Conservation (phyloP, 1,140 invertebrate species). For the Temnothorax nylanderi region DNA sequence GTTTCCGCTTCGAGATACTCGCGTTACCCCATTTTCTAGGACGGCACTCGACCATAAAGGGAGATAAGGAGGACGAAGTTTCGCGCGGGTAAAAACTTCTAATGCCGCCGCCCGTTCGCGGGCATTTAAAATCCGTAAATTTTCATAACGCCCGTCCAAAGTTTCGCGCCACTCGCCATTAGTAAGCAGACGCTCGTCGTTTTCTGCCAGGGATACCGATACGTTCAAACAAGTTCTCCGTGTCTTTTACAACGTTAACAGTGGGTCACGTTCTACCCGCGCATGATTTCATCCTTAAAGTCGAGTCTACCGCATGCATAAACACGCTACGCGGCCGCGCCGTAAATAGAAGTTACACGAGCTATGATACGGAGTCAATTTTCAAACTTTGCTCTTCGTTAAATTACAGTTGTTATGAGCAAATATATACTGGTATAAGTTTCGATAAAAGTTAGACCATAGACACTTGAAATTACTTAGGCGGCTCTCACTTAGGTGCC, state of each 20-base stretch:
- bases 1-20: constrained; percentile 66
- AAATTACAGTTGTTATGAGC: constrained; percentile 33
- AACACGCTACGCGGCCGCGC: background rate
- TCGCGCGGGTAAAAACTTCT: constrained; percentile 67
- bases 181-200: constrained; percentile 61
- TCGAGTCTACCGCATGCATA: constrained; percentile 36
- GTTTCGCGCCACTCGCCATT: constrained; percentile 50
- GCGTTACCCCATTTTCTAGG: constrained; percentile 75
- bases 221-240: constrained; percentile 12
- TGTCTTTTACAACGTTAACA: constrained; percentile 4
- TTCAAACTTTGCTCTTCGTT: constrained; percentile 46
- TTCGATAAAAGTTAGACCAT: background rate
- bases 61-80: constrained; percentile 77
- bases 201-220: constrained; percentile 63
- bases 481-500: background rate
- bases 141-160: constrained; percentile 71
- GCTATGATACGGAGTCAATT: constrained; percentile 32
- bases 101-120: constrained; percentile 58
- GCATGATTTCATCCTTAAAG: constrained; percentile 40
- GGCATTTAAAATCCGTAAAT: constrained; percentile 80
- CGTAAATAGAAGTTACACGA: constrained; percentile 37
- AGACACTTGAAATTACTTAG: background rate
- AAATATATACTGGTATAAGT: background rate
- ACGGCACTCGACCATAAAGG: constrained; percentile 77
- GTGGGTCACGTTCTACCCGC: background rate